phyloP scores from a whole-genome alignment of 2,797 vertebrate species.

The Nyctalus aviator region DNA sequence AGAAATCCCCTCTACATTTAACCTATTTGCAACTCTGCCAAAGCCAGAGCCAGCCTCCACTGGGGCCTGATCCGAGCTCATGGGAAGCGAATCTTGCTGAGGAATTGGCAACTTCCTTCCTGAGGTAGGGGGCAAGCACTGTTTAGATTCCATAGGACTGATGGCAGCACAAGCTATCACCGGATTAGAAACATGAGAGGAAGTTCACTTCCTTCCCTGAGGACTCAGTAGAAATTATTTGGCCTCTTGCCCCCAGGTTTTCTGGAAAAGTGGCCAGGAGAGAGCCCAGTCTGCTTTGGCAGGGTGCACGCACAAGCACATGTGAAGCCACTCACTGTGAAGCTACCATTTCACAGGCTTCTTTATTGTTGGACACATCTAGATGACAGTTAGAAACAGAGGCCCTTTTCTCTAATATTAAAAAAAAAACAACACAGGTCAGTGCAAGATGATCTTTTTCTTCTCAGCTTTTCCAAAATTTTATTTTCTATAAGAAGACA shows the following conservation, averaged over 20 bases:
- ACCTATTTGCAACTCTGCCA: constrained; percentile 13
- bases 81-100: neutral
- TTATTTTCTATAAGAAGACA: neutral
- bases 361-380: neutral
- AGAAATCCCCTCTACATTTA: neutral
- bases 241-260: neutral
- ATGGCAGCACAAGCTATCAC: neutral
- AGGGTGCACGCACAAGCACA: accelerated
- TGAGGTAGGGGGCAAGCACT: too few species aligned
- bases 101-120: constrained; percentile 12
- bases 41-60: neutral
- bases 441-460: neutral
- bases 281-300: neutral
- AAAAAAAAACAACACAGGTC: neutral
- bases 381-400: neutral
- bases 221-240: neutral
- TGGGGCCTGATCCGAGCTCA: neutral
- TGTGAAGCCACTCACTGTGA: neutral
- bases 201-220: neutral
- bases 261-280: neutral
- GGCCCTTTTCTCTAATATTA: neutral
- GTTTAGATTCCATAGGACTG: neutral
- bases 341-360: neutral
- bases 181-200: neutral
- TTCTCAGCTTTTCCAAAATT: neutral